Conservation (phyloP, 2,797 vertebrate species). For the Sebastes hubbsi region DNA sequence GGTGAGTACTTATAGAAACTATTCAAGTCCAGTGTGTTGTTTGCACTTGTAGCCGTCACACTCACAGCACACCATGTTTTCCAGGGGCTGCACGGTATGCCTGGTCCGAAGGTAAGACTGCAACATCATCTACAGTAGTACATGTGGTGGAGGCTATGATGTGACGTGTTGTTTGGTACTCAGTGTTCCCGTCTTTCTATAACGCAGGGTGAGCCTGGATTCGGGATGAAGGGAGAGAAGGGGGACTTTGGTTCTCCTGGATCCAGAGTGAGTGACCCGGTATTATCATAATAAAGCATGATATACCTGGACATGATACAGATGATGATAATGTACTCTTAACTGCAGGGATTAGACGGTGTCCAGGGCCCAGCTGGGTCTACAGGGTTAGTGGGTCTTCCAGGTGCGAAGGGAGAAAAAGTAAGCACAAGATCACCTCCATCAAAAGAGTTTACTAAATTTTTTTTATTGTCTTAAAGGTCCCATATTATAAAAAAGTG, state of each 20-base stretch:
- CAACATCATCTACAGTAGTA: background rate
- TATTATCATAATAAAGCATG: background rate
- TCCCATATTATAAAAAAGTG: too few relatives aligned
- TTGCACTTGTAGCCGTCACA: background rate
- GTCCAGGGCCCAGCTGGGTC: constrained; percentile 84
- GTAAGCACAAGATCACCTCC: constrained; percentile 66
- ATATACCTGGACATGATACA: background rate
- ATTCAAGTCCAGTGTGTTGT: background rate
- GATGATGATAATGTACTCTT: background rate
- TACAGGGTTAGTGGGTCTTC: constrained; percentile 90
- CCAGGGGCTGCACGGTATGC: constrained; percentile 81
- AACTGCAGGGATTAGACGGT: constrained; percentile 76
- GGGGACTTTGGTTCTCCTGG: constrained; percentile 76
- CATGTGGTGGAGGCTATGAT: background rate
- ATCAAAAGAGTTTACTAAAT: background rate
- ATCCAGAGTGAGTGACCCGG: constrained; percentile 50
- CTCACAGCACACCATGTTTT: constrained; percentile 51
- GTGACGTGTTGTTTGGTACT: constrained; percentile 8
- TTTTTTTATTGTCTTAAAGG: background rate
- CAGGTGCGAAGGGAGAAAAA: constrained; percentile 95
- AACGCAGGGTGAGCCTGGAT: constrained; percentile 81
- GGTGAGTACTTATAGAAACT: constrained; percentile 57
- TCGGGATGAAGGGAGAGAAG: constrained; percentile 73
- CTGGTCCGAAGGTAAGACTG: constrained; percentile 80
- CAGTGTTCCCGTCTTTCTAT: constrained; percentile 35